Base-by-base conservation (phyloP, 2,888 invertebrate species). In the Stenolophus ochropezus region DNA sequence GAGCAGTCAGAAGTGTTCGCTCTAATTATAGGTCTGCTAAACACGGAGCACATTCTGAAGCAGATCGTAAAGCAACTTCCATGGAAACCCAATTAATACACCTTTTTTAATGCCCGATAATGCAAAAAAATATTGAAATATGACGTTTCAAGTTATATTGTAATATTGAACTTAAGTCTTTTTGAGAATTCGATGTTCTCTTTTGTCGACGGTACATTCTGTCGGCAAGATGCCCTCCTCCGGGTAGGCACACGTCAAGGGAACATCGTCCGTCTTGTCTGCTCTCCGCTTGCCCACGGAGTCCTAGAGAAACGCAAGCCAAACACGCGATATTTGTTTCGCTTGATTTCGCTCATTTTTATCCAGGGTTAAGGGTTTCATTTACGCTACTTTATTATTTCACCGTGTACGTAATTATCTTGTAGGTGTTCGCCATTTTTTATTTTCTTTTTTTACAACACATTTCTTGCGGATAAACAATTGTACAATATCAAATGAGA, bases 311-410 rank as follows among this genome's bases (percentile, higher is more conserved):
- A 27, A 65, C 61, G 11, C 5, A 27, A 25, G 0, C 25, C 2
- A 27, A n/a, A 65, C 61, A 65, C 61, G 27, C 61, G 61, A 65
- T 27, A 65, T 65, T 65, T 65, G 27, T 65, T 65, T 25, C 61
- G 8, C 25, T 65, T 65, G 61, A 65, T 65, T 65, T 65, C 8
- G 25, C 27, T 65, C 27, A 65, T 65, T 65, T 27, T 65, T 65
- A 65, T 27, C 61, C 61, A 11, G 27, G 16, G 27, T 65, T 65
- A 14, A 65, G n/a, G 61, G 61, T 25, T 25, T 65, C 14, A 65
- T 65, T 42, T 42, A 42, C 33, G 33, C 1, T 42, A 42, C 33
- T 42, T 42, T 42, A 42, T 42, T 42, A 42, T 42, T 42, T 42
- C 33, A 42, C 11, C 33, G 6, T 42, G 33, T 42, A 42, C 33